Conservation (phyloP, 2,113 vertebrate genomes). For the Cyanoderma ruficeps region DNA sequence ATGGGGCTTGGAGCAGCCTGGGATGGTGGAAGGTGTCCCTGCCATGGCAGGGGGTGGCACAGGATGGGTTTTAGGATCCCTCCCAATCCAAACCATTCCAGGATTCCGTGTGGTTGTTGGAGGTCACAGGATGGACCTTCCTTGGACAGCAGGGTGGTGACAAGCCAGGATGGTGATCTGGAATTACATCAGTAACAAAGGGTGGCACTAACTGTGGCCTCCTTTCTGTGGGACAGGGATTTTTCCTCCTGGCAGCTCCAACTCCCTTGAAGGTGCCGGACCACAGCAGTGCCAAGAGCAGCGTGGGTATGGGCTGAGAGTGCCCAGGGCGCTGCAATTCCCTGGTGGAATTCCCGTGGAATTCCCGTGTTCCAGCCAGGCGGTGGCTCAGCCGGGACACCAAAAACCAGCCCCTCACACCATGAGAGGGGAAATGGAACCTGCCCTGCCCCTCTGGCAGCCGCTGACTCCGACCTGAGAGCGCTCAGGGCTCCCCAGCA, state of each 20-base stretch:
- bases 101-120: neutral
- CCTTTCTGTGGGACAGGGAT: neutral
- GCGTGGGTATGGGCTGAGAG: neutral
- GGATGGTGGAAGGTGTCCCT: neutral
- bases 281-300: neutral
- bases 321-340: neutral
- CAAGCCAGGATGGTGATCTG: neutral
- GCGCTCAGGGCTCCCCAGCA: neutral
- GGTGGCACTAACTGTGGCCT: neutral
- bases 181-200: neutral
- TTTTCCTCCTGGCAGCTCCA: neutral
- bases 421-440: neutral
- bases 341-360: neutral
- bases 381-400: neutral
- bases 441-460: neutral
- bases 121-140: neutral
- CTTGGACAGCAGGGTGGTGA: neutral
- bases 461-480: neutral
- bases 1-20: fast-evolving
- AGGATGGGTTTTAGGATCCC: neutral
- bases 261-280: neutral
- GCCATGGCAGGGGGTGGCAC: too few relatives aligned
- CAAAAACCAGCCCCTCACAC: neutral
- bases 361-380: fast-evolving
- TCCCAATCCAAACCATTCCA: neutral